Evolutionary conservation across 2,797 vertebrate species (phyloP), one percentile per base, ranked within the genome.

Genomic region (Anas bernieri): DNA sequence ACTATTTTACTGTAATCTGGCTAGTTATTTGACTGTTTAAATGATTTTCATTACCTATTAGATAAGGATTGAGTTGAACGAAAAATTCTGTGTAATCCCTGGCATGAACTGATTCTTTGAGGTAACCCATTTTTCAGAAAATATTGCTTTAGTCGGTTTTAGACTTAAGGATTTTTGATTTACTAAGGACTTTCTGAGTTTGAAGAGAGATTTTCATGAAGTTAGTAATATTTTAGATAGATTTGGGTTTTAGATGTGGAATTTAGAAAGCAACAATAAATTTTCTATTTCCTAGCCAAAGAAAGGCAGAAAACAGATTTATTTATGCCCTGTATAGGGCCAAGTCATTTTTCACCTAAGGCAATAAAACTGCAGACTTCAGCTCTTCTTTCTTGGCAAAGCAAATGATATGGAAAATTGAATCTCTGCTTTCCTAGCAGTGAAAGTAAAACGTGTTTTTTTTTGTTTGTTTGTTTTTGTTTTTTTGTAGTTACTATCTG

Each of bases 391-490:
- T 93, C 94, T 83, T 89, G 88, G 83, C 66, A 81, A 73, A 88
- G 58, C 45, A 92, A 81, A 87, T 63, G 35, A 64, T 83, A 95
- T 10, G 43, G 89, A 90, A 93, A 96, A 95, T 86, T 81, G 79
- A 93, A 93, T 90, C 46, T 92, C 48, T 56, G 4, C 69, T 91
- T 91, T 17, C 55, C 37, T 6, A 69, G 43, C 73, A 73, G 48
- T 48, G 73, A 78, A 26, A 83, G 39, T 64, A 26, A 37, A 66
- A 63, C 9, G 8, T 25, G 7, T 8, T 54, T 35, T 35, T 35
- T 35, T 35, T 35, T 35, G 7, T 37, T 37, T 37, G 37, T 39
- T 39, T 39, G 37, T 39, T 39, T 39, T 39, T 39, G 37, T 2
- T 12, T 30, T 37, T 5, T 0, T 7, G 4, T 73, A 23, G 3